These are phyloP conservation scores for Steatornis caripensis DNA, from an alignment of 2,113 vertebrate genomes.

Conservation along the genomic window DNA sequence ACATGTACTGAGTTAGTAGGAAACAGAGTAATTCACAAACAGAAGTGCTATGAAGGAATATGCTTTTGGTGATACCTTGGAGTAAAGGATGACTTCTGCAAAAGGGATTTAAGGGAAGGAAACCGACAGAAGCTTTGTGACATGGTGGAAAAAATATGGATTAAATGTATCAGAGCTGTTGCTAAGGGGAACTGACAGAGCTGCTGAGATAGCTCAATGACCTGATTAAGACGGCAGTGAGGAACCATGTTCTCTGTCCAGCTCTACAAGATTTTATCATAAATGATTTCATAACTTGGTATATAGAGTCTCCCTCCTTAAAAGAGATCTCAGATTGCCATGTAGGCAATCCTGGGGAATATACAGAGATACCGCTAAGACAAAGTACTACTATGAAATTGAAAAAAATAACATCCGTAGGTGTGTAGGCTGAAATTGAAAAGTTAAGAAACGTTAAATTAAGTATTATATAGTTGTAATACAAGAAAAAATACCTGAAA, in stretches of 20 bases:
- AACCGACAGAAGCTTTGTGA: background rate
- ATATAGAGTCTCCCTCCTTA: background rate
- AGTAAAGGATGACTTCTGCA: background rate
- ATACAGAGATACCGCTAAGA: rapidly evolving
- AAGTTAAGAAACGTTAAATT: background rate
- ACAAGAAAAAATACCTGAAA: background rate
- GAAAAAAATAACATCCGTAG: background rate
- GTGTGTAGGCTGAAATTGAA: background rate
- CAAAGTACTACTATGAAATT: background rate
- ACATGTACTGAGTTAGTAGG: background rate
- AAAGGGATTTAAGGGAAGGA: background rate
- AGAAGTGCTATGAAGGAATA: background rate
- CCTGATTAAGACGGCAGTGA: background rate
- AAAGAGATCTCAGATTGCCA: background rate
- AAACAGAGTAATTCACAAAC: background rate
- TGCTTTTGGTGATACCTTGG: background rate
- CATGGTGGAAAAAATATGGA: background rate
- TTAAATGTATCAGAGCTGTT: background rate
- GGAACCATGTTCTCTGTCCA: background rate
- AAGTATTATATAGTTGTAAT: background rate
- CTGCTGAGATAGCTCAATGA: constrained; percentile 6
- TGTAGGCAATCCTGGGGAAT: background rate
- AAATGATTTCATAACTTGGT: background rate
- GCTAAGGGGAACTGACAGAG: constrained; percentile 18
- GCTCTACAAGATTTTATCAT: background rate